These are phyloP conservation scores for Carabus problematicus DNA, from an alignment of 2,888 invertebrate genomes.

Conservation along the genomic window DNA sequence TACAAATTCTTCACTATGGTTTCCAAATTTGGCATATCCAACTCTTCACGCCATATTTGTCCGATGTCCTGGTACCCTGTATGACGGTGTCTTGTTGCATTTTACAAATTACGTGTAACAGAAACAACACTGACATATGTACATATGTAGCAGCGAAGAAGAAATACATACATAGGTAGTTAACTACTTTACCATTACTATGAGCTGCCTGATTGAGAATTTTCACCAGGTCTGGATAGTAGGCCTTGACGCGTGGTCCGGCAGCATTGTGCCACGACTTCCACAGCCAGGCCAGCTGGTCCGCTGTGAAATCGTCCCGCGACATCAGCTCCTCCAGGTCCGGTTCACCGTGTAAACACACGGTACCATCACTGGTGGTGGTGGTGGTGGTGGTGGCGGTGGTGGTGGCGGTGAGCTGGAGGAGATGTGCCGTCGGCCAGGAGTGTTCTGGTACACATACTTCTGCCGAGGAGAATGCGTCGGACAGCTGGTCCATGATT, in stretches of 20 bases:
- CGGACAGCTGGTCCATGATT: conserved; percentile 63
- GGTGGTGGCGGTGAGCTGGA: conserved; percentile 47
- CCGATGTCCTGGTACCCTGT: conserved; percentile 71
- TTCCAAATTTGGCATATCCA: conserved; percentile 68
- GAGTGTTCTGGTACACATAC: conserved; percentile 62
- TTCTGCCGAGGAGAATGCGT: conserved; percentile 66
- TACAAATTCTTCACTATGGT: conserved; percentile 63
- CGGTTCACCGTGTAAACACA: conserved; percentile 68
- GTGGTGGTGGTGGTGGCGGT: too few relatives aligned
- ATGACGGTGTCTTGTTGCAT: neutral
- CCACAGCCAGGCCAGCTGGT: conserved; percentile 66
- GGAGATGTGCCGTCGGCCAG: conserved; percentile 47
- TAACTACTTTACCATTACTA: conserved; percentile 65
- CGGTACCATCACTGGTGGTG: conserved; percentile 8
- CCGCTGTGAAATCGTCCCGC: conserved; percentile 50
- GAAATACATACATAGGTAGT: neutral
- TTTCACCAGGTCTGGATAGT: conserved; percentile 63
- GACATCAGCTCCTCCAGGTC: conserved; percentile 69
- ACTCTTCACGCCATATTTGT: conserved; percentile 69
- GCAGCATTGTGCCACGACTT: conserved; percentile 70
- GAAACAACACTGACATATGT: too few relatives aligned
- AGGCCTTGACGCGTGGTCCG: conserved; percentile 63
- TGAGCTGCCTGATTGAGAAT: conserved; percentile 70
- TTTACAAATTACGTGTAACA: neutral
- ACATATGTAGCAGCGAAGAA: neutral